Evolutionary conservation across 2,888 invertebrate species (phyloP).

Genomic region (Girardia tigrina): DNA sequence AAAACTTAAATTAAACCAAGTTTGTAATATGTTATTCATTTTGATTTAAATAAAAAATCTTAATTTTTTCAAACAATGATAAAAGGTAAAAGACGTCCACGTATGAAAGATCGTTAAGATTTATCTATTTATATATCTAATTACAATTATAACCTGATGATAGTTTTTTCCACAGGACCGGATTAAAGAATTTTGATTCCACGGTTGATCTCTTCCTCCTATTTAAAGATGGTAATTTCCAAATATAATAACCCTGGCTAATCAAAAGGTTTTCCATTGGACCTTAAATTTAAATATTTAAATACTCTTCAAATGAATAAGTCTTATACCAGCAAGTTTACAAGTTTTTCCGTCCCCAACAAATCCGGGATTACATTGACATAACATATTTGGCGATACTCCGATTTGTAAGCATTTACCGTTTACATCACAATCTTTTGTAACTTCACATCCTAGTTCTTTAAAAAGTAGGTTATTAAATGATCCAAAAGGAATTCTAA

Average conservation of each 20-base stretch:
- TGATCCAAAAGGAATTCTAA: background rate
- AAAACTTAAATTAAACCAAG: no score
- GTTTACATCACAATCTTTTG: background rate
- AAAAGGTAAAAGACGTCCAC: no score
- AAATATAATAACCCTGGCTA: background rate
- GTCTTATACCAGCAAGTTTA: background rate
- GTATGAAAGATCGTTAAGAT: no score
- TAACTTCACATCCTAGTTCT: constrained; percentile 2
- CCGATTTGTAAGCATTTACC: background rate
- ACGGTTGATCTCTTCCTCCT: background rate
- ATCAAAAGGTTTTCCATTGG: constrained; percentile 2
- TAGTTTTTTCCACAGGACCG: constrained; percentile 16
- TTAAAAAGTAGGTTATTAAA: no score
- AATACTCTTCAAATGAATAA: no score
- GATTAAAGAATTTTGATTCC: background rate
- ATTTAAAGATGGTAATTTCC: background rate
- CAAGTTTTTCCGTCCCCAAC: constrained; percentile 30
- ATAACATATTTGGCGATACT: background rate
- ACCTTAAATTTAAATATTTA: background rate
- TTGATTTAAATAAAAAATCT: no score
- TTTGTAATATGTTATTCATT: no score
- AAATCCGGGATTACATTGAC: constrained; percentile 21
- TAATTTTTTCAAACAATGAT: no score
- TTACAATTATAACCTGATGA: no score
- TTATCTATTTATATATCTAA: no score